A percentile compares a stretch with the other conserved stretches of the same genome.
Conservation (phyloP, 2,113 vertebrate genomes). For the Strix aluco region DNA sequence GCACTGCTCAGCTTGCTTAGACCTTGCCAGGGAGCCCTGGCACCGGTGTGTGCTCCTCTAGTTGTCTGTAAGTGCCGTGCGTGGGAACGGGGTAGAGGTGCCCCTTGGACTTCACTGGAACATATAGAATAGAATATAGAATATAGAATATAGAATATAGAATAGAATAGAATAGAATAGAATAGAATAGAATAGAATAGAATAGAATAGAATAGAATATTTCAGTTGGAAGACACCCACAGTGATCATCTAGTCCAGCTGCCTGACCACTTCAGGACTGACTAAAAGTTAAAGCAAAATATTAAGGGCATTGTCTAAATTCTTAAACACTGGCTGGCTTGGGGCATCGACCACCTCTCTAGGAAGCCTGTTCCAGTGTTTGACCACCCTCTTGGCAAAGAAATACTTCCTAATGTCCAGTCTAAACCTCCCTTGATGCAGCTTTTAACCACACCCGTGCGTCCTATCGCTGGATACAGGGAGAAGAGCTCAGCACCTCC, state of each 20-base stretch:
- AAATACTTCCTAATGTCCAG: background rate
- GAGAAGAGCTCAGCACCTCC: background rate
- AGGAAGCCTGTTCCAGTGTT: background rate
- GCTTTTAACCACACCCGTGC: background rate
- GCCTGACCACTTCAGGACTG: background rate
- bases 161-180: background rate
- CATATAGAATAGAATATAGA: background rate
- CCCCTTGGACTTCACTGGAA: background rate
- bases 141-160: background rate
- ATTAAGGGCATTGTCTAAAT: background rate
- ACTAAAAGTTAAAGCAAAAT: background rate
- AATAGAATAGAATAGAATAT: background rate
- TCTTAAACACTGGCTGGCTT: background rate
- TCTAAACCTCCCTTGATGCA: background rate
- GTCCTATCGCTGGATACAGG: background rate
- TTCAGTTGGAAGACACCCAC: background rate
- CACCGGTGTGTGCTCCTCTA: background rate
- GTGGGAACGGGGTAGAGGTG: background rate
- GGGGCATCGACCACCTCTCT: rapidly evolving
- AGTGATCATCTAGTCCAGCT: background rate
- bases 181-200: background rate
- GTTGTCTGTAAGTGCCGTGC: background rate
- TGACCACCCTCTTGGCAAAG: background rate
- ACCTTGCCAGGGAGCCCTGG: background rate
- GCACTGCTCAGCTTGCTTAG: background rate